Evolutionary conservation across 2,113 vertebrate species (phyloP), one percentile per base, ranked within the genome.

Genomic region (Aix galericulata): DNA sequence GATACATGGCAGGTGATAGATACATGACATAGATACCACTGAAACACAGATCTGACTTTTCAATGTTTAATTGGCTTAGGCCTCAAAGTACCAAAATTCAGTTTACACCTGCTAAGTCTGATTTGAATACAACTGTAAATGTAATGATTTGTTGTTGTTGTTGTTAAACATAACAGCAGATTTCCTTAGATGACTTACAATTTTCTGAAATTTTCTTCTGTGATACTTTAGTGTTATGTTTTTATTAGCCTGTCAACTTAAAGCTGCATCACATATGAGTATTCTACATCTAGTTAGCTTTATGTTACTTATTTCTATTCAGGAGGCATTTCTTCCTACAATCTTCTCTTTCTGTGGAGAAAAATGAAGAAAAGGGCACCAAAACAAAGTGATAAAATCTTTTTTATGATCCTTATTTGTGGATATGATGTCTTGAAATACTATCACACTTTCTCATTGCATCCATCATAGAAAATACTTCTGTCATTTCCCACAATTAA

Each of bases 401-500:
- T 59, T 64, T 63, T 83, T 71, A 53, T 0, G 0, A 67, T 83
- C 32, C 4, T 1, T 69, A 69, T 71, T 64, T 83, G 11, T 13
- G 3, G 4, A 80, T 15, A 34, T 9, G 8, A 8, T 80, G 42
- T 66, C 93, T 84, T 76, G 72, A 62, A 93, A 71, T 72, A 53
- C 17, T 59, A 32, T 26, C 60, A 46, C 1, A 1, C 87, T 72
- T 73, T 91, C 29, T 68, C 89, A 88, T 82, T 36, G 21, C 88
- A 96, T 88, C 81, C 8, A 15, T 82, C 23, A 52, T 21, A 12
- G 25, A 87, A 95, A 91, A 85, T 36, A 21, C 66, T 88, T 94
- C n/a, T 64, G 63, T 40, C 34, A 50, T 38, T 91, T 90, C 38
- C 67, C 15, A 55, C 48, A 95, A 88, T 88, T 93, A 92, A 79